phyloP scores from a whole-genome alignment of 2,888 invertebrate genomes.

The Oeneis ivallda region DNA sequence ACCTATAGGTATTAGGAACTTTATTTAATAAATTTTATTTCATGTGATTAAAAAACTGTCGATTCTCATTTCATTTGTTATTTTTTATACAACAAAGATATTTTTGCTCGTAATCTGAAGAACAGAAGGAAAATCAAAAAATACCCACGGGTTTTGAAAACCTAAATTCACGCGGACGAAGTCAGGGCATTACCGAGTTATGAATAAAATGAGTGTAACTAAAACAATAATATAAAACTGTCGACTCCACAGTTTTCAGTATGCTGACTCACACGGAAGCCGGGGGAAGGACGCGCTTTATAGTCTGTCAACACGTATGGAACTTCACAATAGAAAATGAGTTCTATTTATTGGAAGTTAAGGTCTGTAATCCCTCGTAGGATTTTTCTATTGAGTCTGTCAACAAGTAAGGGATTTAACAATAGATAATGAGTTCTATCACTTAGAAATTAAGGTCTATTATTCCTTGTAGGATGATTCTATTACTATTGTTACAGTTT shows the following conservation, averaged over 20 bases:
- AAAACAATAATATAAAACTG: background rate
- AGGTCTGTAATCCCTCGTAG: background rate
- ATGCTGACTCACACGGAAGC: conserved; percentile 16
- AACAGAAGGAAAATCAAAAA: too few relatives aligned
- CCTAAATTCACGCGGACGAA: too few relatives aligned
- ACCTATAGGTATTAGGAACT: too few relatives aligned
- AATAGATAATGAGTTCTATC: too few relatives aligned
- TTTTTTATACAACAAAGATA: too few relatives aligned
- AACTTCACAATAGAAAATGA: background rate
- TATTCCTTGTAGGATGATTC: background rate
- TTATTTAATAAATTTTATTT: too few relatives aligned
- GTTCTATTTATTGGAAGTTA: background rate
- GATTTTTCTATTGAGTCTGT: background rate
- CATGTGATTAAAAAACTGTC: too few relatives aligned
- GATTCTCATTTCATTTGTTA: too few relatives aligned
- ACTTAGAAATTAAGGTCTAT: background rate
- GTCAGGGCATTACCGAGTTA: too few relatives aligned
- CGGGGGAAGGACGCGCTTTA: conserved; percentile 4
- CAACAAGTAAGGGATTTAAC: too few relatives aligned
- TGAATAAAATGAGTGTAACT: background rate
- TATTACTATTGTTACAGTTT: background rate
- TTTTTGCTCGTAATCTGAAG: too few relatives aligned
- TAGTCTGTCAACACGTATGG: conserved; percentile 12
- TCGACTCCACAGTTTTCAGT: conserved; percentile 1
- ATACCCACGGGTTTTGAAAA: too few relatives aligned